Percentiles rank a stretch among this genome's conserved stretches.
These are phyloP conservation scores for Eonycteris spelaea DNA, from an alignment of 2,113 vertebrate species.

Conservation along the genomic window DNA sequence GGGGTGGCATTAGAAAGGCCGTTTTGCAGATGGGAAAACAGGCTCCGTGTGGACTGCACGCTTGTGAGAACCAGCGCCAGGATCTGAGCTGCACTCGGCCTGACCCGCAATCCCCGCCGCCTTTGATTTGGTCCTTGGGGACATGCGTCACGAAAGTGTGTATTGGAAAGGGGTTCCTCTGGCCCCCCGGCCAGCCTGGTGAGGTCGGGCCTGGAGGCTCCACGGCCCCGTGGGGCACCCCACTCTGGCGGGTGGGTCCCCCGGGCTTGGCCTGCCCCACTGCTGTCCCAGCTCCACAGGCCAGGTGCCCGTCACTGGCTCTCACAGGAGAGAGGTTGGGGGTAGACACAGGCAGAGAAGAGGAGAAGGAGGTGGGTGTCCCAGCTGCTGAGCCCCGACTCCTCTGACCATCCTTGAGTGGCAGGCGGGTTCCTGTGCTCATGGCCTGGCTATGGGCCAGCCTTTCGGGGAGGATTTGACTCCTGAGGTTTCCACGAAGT, in stretches of 20 bases:
- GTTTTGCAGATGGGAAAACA: not conserved
- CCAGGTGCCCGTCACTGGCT: not conserved
- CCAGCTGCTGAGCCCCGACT: rapidly evolving
- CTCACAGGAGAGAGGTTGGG: not conserved
- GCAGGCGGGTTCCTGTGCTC: not conserved
- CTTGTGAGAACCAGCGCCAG: not conserved
- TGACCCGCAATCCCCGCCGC: not conserved
- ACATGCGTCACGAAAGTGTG: not conserved
- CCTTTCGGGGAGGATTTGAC: not conserved
- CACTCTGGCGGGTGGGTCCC: not conserved
- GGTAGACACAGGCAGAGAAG: not conserved
- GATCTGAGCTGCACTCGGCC: not conserved
- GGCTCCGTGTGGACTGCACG: not conserved
- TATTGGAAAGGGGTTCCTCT: not conserved
- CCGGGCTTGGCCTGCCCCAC: not conserved
- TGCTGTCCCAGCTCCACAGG: not conserved
- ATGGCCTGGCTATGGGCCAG: not conserved
- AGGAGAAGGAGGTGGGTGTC: not conserved
- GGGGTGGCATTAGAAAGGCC: not conserved
- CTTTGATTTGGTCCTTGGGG: not conserved
- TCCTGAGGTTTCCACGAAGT: not conserved
- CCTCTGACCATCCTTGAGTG: not conserved
- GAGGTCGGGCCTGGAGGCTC: rapidly evolving
- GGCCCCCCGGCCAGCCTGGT: not conserved
- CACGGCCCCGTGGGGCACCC: rapidly evolving